Evolutionary conservation across 2,797 vertebrate species (phyloP), one percentile per base, ranked within the genome.

Genomic region (Cyclura pinguis): DNA sequence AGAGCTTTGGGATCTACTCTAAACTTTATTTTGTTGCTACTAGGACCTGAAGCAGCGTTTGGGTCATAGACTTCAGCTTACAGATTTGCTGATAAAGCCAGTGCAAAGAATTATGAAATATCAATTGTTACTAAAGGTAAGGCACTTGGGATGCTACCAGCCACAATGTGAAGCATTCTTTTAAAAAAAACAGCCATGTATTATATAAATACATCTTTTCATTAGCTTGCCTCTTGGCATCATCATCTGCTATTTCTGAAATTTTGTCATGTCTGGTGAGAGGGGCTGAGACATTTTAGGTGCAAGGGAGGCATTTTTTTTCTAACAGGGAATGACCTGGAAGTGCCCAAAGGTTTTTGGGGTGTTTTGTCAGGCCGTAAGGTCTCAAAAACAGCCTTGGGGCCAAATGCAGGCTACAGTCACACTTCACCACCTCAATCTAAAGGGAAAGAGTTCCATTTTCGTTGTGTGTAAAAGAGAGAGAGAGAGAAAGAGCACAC

Each of bases 91-190:
- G 90, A 99, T 98, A 96, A 99, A 98, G 96, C 99, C 99, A 0
- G 99, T 99, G 87, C 98, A 98, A 95, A 98, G 99, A 97, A 99
- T 99, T 96, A 99, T 99, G 98, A 99, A 99, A 94, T 99, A 99
- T 95, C 99, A 99, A 96, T 97, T 99, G 92, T 97, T 99, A 95
- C 97, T 99, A 29, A 99, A 99, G 99, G 99, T 99, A 90, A 93
- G 97, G 67, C 57, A 57, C 4, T 38, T 69, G 42, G 42, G 14
- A 52, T 52, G 29, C 22, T 50, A 24, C 38, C 16, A n/a, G 13
- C n/a, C 81, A 74, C 32, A 42, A 9, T 0, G 22, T 64, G 52
- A 35, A 38, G 27, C 78, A 88, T 82, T 82, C 57, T 29, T 62
- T 6, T 78, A n/a, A 78, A 77, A 47, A 47, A 7, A 22, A 62